Percentiles rank a stretch among this genome's conserved stretches.
phyloP scores from a whole-genome alignment of 2,797 vertebrate species.

The Hybognathus amarus region DNA sequence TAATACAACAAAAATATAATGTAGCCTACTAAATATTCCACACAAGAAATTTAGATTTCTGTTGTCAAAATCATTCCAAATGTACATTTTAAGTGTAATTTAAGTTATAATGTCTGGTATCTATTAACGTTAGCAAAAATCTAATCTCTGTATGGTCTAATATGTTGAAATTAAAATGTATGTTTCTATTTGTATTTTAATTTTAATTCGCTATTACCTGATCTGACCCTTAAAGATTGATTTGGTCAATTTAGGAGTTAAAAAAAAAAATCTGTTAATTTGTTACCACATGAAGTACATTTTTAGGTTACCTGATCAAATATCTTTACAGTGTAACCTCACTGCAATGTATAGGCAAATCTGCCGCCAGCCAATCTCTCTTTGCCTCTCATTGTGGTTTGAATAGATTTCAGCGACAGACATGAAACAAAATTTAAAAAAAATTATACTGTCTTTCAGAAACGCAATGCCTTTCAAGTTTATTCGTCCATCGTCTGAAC shows the following conservation, averaged over 20 bases:
- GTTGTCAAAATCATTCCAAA: neutral
- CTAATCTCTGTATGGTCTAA: neutral
- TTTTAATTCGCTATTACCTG: neutral
- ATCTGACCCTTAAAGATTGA: neutral
- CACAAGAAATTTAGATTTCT: neutral
- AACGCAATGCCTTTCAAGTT: constrained; percentile 33
- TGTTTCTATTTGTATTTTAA: no score
- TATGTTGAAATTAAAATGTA: neutral
- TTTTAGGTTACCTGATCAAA: neutral
- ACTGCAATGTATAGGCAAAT: constrained; percentile 37
- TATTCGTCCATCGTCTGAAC: constrained; percentile 17
- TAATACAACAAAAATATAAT: neutral
- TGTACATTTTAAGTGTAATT: neutral
- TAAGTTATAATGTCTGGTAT: neutral
- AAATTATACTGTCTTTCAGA: constrained; percentile 42
- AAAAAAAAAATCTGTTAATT: neutral
- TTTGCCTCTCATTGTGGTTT: constrained; percentile 33
- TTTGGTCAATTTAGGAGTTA: no score
- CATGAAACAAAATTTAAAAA: constrained; percentile 36
- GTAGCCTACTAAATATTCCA: neutral
- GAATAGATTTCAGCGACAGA: constrained; percentile 58
- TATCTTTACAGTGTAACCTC: constrained; percentile 21
- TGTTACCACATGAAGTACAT: neutral
- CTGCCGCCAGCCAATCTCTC: constrained; percentile 44
- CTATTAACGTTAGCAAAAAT: neutral